Evolutionary conservation across 2,888 invertebrate species (phyloP), one percentile per base, ranked within the genome.

Genomic region (Pteria penguin): DNA sequence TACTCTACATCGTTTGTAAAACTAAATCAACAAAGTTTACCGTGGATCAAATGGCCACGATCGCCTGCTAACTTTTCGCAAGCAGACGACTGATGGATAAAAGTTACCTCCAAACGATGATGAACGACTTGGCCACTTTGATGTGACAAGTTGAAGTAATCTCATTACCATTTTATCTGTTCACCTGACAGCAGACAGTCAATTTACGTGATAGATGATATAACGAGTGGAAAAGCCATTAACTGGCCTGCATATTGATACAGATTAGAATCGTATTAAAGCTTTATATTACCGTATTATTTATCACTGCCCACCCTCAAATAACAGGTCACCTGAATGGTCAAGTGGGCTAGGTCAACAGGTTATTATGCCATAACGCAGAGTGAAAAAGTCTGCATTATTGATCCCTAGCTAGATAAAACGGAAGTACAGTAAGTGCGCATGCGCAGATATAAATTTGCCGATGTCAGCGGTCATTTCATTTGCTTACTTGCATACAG

Each of bases 151-250:
- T 45, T 60, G 60, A 61, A 73, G 73, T 68, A 73, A 73, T 73
- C 73, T 67, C 73, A 73, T 73, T 73, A 73, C 73, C 67, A 73
- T 73, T 73, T 73, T 73, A 73, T 73, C 73, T 60, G 67, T 55
- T 57, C 68, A 68, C 68, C 68, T 68, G 68, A 68, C 68, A 73
- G 58, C 32, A 29, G 67, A 57, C 55, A 68, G 73, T 73, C 67
- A 73, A 73, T 73, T 73, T 67, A 73, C 67, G 45, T 73, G 73
- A 73, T 67, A 58, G 67, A 73, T 73, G 73, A 73, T 63, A 73
- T 73, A 73, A 73, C 60, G 61, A 73, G 57, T 68, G 57, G 57
- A 68, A 68, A 68, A 68, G 52, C 68, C 68, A 68, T 68, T 68
- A 68, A 68, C 57, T 57, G 55, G 31, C 57, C 57, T 68, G 68